A percentile compares a stretch with the other conserved stretches of the same genome.
phyloP scores from a whole-genome alignment of 2,888 invertebrate species.

The Idaea dimidiata region DNA sequence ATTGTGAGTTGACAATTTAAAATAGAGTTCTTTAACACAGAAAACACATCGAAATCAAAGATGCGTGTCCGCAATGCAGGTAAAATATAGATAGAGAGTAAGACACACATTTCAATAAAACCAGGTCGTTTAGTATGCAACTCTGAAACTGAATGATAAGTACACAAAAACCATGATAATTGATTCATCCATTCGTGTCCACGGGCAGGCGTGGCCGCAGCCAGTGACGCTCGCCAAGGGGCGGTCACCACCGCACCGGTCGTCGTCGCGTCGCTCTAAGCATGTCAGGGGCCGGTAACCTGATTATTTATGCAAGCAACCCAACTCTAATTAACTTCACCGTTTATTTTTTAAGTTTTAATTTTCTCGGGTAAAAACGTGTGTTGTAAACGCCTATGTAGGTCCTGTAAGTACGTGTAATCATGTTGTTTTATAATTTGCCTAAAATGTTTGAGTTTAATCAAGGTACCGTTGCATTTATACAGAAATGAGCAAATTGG shows the following conservation, averaged over 20 bases:
- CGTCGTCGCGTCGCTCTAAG: neutral
- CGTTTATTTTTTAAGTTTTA: constrained; percentile 1
- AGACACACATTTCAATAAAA: too few species aligned
- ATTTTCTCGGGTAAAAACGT: constrained; percentile 16
- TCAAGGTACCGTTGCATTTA: too few species aligned
- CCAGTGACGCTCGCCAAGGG: neutral
- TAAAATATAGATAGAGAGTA: too few species aligned
- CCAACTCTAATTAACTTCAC: neutral
- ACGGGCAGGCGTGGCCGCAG: neutral
- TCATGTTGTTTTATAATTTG: neutral
- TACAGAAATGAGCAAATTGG: too few species aligned
- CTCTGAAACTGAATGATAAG: too few species aligned
- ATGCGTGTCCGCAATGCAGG: too few species aligned
- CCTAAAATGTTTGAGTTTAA: neutral
- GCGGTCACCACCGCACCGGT: too few species aligned
- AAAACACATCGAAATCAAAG: too few species aligned
- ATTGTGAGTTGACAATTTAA: too few species aligned
- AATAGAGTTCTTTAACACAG: too few species aligned
- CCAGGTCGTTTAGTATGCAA: too few species aligned
- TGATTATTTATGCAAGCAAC: neutral
- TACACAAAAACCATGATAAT: neutral
- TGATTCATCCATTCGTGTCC: neutral
- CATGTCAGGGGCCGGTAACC: neutral
- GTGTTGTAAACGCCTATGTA: constrained; percentile 14
- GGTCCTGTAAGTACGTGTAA: neutral